Conservation (phyloP, 2,113 vertebrate genomes). For the Probosciger aterrimus region DNA sequence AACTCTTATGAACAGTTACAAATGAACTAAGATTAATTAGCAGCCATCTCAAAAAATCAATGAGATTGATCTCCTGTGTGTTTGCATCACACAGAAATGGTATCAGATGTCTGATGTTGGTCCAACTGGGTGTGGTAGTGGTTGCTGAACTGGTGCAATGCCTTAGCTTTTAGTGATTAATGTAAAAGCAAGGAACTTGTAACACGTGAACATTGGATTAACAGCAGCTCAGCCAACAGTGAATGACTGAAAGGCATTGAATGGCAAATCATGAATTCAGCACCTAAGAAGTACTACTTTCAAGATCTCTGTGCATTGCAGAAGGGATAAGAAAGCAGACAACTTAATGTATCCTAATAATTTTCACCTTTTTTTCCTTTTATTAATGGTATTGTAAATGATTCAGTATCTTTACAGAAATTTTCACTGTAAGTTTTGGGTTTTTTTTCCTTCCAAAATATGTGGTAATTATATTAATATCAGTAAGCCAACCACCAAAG, state of each 20-base stretch:
- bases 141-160: not conserved
- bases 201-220: not conserved
- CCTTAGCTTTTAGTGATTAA: not conserved
- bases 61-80: not conserved
- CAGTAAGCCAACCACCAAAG: not conserved
- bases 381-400: not conserved
- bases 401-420: not conserved
- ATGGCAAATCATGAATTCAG: not conserved
- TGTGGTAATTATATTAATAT: rapidly evolving
- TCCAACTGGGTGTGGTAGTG: not conserved
- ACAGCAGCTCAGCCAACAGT: not conserved
- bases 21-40: not conserved
- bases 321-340: not conserved
- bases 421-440: not conserved
- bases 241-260: not conserved
- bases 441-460: not conserved
- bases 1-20: not conserved
- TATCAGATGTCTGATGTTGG: not conserved
- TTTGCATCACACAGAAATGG: not conserved
- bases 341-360: no score
- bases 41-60: not conserved
- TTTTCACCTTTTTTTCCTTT: not conserved
- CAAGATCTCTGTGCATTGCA: not conserved
- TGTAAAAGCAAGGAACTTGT: not conserved
- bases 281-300: not conserved